Percentiles rank a stretch among this genome's conserved stretches.
These are phyloP conservation scores for Cotesia vestalis DNA, from an alignment of 1,140 invertebrate species.

Conservation along the genomic window DNA sequence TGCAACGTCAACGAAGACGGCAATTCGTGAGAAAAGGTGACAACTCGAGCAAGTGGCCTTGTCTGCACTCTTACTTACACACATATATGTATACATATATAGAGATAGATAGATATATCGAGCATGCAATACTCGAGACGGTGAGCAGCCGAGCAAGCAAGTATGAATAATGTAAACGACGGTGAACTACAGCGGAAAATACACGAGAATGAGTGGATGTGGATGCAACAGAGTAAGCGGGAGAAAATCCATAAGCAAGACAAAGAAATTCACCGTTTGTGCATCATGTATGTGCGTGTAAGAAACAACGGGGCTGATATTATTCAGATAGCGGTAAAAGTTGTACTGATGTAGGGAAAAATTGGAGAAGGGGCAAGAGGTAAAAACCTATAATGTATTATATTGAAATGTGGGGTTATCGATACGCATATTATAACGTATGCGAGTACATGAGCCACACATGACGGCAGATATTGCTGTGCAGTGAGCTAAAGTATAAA, in stretches of 20 bases:
- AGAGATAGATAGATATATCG: constrained; percentile 26
- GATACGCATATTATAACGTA: constrained; percentile 7
- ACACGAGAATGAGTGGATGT: constrained; percentile 15
- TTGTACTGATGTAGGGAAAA: too few relatives aligned
- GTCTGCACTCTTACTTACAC: not conserved
- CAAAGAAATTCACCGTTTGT: constrained; percentile 3
- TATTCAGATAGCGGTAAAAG: too few relatives aligned
- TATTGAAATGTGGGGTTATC: constrained; percentile 24
- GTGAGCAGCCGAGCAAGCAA: constrained; percentile 37
- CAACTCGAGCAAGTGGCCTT: constrained; percentile 30
- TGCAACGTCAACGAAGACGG: constrained; percentile 2
- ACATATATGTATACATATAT: too few relatives aligned
- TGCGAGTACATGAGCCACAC: not conserved
- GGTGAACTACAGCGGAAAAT: constrained; percentile 15
- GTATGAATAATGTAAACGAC: constrained; percentile 41
- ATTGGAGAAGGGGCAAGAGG: too few relatives aligned
- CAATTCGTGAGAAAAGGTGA: constrained; percentile 26
- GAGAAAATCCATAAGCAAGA: not conserved
- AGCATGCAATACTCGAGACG: constrained; percentile 39
- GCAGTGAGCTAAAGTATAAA: not conserved
- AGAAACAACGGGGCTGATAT: constrained; percentile 15
- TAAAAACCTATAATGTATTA: too few relatives aligned
- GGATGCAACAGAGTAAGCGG: constrained; percentile 5
- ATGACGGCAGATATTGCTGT: not conserved
- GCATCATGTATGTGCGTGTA: constrained; percentile 1